phyloP scores from a whole-genome alignment of 2,888 invertebrate species.

The Drosophila imparisetae region DNA sequence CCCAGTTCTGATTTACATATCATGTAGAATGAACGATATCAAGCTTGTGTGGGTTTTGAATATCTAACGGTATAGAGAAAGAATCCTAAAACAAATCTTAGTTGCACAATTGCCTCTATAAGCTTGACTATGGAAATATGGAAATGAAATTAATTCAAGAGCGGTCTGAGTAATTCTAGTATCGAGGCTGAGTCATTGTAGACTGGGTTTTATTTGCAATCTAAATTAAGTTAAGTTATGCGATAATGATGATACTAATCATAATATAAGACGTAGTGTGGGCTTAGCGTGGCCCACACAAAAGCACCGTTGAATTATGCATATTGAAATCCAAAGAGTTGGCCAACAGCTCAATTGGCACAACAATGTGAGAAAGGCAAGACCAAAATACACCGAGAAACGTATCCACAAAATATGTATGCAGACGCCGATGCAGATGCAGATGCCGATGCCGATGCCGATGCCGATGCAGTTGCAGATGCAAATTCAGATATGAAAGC shows the following conservation, averaged over 20 bases:
- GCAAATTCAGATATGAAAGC: constrained; percentile 20
- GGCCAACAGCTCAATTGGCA: constrained; percentile 45
- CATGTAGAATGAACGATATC: no score
- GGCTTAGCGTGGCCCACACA: background rate
- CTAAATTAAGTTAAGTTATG: constrained; percentile 1
- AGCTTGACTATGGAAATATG: background rate
- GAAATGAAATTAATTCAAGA: background rate
- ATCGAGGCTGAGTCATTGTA: background rate
- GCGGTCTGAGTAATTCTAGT: background rate
- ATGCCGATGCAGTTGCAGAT: constrained; percentile 31
- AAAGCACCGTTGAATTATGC: constrained; percentile 21
- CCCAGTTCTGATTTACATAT: no score
- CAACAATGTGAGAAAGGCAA: constrained; percentile 25
- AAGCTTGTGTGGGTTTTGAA: no score
- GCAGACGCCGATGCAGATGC: constrained; percentile 10
- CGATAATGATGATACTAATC: constrained; percentile 1
- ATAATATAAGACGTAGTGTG: constrained; percentile 3
- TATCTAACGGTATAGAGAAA: no score
- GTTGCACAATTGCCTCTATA: background rate
- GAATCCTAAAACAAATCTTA: no score
- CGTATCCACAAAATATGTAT: constrained; percentile 18
- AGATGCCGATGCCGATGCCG: constrained; percentile 17
- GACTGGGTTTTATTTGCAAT: background rate
- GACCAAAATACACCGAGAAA: constrained; percentile 12
- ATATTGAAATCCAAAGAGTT: constrained; percentile 30